Evolutionary conservation across 2,113 vertebrate genomes (phyloP).

Genomic region (Mystacornis crossleyi): DNA sequence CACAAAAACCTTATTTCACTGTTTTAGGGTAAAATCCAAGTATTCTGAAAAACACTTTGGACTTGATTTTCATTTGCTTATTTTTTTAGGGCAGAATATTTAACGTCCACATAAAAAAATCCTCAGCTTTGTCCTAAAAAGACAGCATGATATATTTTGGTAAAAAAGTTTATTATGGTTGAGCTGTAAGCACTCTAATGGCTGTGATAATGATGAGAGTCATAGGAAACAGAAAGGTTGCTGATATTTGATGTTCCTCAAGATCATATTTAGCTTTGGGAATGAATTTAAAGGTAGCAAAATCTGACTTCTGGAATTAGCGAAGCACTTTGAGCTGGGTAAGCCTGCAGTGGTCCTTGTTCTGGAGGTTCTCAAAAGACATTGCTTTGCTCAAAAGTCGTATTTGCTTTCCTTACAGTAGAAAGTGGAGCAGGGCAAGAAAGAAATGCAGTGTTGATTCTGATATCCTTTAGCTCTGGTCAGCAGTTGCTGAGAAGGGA

Average conservation of each 20-base stretch:
- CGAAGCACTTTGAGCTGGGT: neutral
- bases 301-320: neutral
- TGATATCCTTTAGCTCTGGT: neutral
- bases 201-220: neutral
- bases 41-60: neutral
- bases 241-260: neutral
- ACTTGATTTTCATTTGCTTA: neutral
- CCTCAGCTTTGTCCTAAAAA: neutral
- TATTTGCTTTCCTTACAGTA: neutral
- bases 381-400: neutral
- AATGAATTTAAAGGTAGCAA: neutral
- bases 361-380: neutral
- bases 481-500: neutral
- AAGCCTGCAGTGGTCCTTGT: neutral
- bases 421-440: neutral
- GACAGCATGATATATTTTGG: neutral
- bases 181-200: neutral
- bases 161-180: neutral
- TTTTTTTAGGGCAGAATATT: neutral
- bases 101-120: neutral
- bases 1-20: neutral
- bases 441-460: neutral
- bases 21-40: neutral
- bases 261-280: neutral
- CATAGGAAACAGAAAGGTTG: neutral